Evolutionary conservation across 2,888 invertebrate genomes (phyloP).

Genomic region (Baccha elongata): DNA sequence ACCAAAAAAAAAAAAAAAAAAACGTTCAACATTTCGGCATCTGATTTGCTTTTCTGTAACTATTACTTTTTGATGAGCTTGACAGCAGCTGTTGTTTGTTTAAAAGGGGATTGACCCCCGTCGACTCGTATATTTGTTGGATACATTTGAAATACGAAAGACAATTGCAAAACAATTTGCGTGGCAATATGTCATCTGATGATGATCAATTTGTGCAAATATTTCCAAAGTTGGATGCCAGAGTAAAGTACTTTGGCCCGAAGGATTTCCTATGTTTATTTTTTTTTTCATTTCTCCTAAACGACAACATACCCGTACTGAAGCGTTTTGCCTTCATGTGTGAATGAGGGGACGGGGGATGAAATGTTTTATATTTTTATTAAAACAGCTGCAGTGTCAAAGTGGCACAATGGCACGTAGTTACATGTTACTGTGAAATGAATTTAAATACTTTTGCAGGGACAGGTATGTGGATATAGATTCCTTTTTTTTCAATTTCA

Average conservation of each 20-base stretch:
- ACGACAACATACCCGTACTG: background rate
- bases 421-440: conserved; percentile 42
- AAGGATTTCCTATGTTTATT: conserved; percentile 20
- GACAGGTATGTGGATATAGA: background rate
- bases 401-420: conserved; percentile 35
- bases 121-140: conserved; percentile 30
- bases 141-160: conserved; percentile 51
- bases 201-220: conserved; percentile 73
- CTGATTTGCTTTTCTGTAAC: conserved; percentile 9
- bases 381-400: conserved; percentile 56
- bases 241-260: conserved; percentile 60
- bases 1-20: background rate
- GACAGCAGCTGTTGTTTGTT: conserved; percentile 49
- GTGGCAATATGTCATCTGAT: conserved; percentile 69
- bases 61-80: conserved; percentile 65
- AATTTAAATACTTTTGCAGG: conserved; percentile 43
- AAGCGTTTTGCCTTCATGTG: background rate
- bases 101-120: conserved; percentile 26
- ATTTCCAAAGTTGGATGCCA: conserved; percentile 61
- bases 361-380: conserved; percentile 33
- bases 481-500: conserved; percentile 29
- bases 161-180: conserved; percentile 72
- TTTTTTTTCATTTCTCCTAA: too few species aligned
- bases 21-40: conserved; percentile 22
- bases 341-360: conserved; percentile 3